Conservation (phyloP, 2,888 invertebrate species). For the Parnassius orleans region DNA sequence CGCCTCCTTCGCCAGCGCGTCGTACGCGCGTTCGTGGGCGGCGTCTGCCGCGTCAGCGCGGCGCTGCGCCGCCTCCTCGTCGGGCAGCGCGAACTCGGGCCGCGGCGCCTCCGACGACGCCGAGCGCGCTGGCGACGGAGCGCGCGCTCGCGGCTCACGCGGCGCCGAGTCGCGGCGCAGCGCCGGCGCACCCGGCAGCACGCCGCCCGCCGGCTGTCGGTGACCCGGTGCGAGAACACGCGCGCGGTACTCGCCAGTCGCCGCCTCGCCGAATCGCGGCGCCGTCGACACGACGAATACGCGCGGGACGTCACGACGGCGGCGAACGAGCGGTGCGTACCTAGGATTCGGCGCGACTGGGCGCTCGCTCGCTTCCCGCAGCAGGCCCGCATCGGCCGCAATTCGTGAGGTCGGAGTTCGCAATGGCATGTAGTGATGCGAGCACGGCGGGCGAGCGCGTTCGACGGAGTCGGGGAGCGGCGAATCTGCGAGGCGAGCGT, state of each 20-base stretch:
- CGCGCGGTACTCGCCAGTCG: conserved; percentile 35
- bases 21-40: conserved; percentile 38
- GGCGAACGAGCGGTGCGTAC: conserved; percentile 32
- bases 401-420: conserved; percentile 24
- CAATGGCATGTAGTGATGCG: conserved; percentile 26
- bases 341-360: conserved; percentile 31
- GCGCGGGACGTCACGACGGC: conserved; percentile 34
- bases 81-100: conserved; percentile 43
- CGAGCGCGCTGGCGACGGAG: conserved; percentile 31
- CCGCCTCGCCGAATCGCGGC: conserved; percentile 28
- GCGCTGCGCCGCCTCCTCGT: conserved; percentile 31
- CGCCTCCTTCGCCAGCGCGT: conserved; percentile 38
- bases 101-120: conserved; percentile 34
- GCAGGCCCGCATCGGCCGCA: conserved; percentile 32
- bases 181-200: conserved; percentile 36
- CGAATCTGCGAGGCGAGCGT: conserved; percentile 36
- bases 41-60: conserved; percentile 35
- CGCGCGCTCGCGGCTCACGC: conserved; percentile 32
- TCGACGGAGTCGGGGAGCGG: conserved; percentile 35
- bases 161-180: conserved; percentile 14
- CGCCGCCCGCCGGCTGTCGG: conserved; percentile 34
- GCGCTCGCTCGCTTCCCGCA: conserved; percentile 25
- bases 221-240: conserved; percentile 37
- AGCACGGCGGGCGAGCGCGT: conserved; percentile 32
- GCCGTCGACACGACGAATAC: conserved; percentile 31